Evolutionary conservation across 2,888 invertebrate genomes (phyloP).

Genomic region (Fragum whitleyi): DNA sequence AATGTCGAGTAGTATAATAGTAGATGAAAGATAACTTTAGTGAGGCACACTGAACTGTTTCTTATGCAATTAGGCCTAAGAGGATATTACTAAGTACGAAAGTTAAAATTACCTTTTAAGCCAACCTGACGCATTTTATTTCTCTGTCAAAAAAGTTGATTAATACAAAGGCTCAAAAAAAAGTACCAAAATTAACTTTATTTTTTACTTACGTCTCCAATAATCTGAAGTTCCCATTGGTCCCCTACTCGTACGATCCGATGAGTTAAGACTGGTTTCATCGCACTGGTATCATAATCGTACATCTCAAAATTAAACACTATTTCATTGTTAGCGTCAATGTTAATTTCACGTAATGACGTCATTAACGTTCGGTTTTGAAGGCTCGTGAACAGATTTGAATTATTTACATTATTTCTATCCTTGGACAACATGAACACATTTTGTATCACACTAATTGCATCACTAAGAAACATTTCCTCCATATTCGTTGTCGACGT

Average conservation of each 20-base stretch:
- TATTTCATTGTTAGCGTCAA: slow-evolving; percentile 35
- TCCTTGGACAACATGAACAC: background rate
- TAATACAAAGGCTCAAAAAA: too few species aligned
- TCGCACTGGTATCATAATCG: slow-evolving; percentile 34
- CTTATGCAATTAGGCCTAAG: too few species aligned
- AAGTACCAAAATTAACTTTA: too few species aligned
- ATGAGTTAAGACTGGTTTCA: slow-evolving; percentile 31
- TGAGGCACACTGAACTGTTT: too few species aligned
- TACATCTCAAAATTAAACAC: slow-evolving; percentile 54
- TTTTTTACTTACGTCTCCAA: slow-evolving; percentile 41
- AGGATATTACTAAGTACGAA: too few species aligned
- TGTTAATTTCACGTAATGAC: slow-evolving; percentile 37
- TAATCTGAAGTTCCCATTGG: slow-evolving; percentile 36
- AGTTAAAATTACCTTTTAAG: too few species aligned
- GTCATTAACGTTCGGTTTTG: slow-evolving; percentile 33
- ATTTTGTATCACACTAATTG: slow-evolving; percentile 27
- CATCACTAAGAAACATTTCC: slow-evolving; percentile 25
- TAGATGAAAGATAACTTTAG: too few species aligned
- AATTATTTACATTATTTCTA: slow-evolving; percentile 7
- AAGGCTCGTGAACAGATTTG: slow-evolving; percentile 29
- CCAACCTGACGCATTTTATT: too few species aligned
- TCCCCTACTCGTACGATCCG: slow-evolving; percentile 34
- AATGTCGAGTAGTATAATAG: too few species aligned
- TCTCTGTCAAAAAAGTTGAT: too few species aligned
- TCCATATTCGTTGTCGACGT: background rate